Conservation (phyloP, 2,113 vertebrate species). For the Hirundichthys speculiger region DNA sequence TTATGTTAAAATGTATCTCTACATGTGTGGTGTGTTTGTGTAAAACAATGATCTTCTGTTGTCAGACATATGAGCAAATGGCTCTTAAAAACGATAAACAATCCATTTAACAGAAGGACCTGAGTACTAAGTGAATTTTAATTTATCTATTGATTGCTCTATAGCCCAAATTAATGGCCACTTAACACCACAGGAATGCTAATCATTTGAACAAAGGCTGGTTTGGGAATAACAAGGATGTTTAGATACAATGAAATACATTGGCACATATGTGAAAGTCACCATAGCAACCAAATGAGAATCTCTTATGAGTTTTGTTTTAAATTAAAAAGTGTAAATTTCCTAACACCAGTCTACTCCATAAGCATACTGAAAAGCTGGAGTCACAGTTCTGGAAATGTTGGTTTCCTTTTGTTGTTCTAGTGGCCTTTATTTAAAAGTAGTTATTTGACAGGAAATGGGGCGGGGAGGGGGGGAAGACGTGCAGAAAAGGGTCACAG, state of each 20-base stretch:
- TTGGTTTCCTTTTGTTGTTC: no score
- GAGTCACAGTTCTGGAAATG: no score
- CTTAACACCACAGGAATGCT: conserved; percentile 16
- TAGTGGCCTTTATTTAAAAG: no score
- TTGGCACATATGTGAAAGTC: not conserved
- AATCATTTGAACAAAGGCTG: not conserved
- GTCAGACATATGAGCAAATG: conserved; percentile 12
- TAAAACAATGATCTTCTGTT: conserved; percentile 7
- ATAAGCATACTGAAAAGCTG: no score
- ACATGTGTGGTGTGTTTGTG: not conserved
- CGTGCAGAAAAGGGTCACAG: no score
- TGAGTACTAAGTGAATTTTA: conserved; percentile 30
- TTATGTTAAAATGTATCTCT: conserved; percentile 34
- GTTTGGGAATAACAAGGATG: not conserved
- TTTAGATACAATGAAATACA: not conserved
- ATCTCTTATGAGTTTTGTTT: no score
- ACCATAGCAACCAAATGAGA: no score
- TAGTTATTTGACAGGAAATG: no score
- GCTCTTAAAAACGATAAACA: conserved; percentile 44
- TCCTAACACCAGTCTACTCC: no score
- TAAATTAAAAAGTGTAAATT: no score
- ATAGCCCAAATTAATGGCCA: conserved; percentile 27
- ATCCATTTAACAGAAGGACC: conserved; percentile 29
- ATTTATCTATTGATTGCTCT: conserved; percentile 24
- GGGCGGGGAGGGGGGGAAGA: no score